These are phyloP conservation scores for Macropodus opercularis DNA, from an alignment of 2,797 vertebrate genomes.

Conservation along the genomic window DNA sequence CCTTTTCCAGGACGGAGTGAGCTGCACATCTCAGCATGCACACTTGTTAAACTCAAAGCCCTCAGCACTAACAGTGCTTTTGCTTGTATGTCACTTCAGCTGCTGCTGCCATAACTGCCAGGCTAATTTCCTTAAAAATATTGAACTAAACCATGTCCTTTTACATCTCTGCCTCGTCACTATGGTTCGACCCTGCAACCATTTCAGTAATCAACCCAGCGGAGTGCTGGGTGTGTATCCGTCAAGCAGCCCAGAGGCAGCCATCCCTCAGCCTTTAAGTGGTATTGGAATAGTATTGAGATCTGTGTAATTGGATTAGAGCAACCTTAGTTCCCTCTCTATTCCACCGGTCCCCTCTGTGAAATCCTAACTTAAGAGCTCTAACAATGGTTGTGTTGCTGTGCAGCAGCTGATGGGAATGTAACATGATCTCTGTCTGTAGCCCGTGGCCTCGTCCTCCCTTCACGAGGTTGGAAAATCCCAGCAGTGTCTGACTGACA, in stretches of 20 bases:
- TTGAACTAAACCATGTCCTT: background rate
- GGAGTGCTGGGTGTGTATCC: conserved; percentile 35
- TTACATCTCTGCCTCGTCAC: conserved; percentile 19
- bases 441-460: conserved; percentile 49
- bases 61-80: background rate
- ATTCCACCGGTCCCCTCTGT: conserved; percentile 65
- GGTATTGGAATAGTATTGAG: conserved; percentile 67
- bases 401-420: conserved; percentile 57
- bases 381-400: conserved; percentile 59
- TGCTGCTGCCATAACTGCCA: conserved; percentile 8
- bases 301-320: conserved; percentile 77
- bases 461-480: conserved; percentile 45
- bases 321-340: conserved; percentile 67
- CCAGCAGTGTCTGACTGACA: conserved; percentile 59
- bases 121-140: conserved; percentile 15
- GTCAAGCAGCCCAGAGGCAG: conserved; percentile 52
- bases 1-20: conserved; percentile 24
- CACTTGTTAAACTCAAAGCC: conserved; percentile 26
- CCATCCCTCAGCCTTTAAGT: conserved; percentile 55
- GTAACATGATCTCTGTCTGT: conserved; percentile 61
- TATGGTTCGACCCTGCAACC: conserved; percentile 21
- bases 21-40: conserved; percentile 21
- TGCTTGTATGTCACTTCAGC: conserved; percentile 2
- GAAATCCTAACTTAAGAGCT: conserved; percentile 72
- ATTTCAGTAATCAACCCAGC: conserved; percentile 36